phyloP scores from a whole-genome alignment of 2,888 invertebrate species.

The Dioctria linearis region DNA sequence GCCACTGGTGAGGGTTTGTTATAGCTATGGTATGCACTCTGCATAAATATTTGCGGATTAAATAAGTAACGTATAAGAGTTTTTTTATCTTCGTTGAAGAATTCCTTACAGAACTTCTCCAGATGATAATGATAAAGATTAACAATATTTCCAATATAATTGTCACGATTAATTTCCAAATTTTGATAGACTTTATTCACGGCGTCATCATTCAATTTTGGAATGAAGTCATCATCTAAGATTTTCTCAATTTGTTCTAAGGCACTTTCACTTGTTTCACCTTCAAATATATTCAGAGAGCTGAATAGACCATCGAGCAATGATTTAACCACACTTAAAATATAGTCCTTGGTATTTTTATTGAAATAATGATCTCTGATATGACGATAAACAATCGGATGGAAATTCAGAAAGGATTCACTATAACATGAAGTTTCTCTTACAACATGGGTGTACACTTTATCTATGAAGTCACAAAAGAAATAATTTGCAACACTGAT shows the following conservation, averaged over 20 bases:
- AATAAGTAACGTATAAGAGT: background rate
- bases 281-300: slow-evolving; percentile 19
- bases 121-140: slow-evolving; percentile 11
- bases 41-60: slow-evolving; percentile 4
- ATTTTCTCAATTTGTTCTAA: background rate
- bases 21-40: slow-evolving; percentile 13
- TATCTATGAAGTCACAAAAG: slow-evolving; percentile 6
- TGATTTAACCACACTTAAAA: slow-evolving; percentile 1
- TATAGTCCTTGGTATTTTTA: slow-evolving; percentile 1
- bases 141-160: background rate
- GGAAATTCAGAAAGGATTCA: slow-evolving; percentile 27
- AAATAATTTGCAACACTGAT: slow-evolving; percentile 14
- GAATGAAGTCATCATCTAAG: background rate
- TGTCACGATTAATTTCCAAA: background rate
- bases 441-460: background rate
- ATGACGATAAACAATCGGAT: background rate
- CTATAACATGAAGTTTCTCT: background rate
- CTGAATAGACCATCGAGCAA: background rate
- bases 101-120: slow-evolving; percentile 11
- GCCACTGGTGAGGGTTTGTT: slow-evolving; percentile 27
- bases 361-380: slow-evolving; percentile 4
- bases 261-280: background rate
- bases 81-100: slow-evolving; percentile 1
- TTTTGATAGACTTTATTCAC: background rate
- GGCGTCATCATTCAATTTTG: background rate